Conservation (phyloP, 2,888 invertebrate species). For the Trisateles emortualis region DNA sequence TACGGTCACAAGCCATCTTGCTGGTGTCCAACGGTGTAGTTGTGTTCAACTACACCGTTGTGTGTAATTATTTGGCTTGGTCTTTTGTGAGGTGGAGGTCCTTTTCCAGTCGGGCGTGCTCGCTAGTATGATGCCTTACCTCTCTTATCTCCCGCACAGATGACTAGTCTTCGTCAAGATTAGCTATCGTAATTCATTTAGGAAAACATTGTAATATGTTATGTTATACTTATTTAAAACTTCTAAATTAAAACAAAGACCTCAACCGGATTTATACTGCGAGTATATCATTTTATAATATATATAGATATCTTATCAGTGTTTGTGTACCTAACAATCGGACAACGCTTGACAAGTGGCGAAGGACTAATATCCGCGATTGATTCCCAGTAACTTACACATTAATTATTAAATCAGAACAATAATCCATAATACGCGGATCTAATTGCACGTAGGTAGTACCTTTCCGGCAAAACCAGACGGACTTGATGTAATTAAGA, state of each 20-base stretch:
- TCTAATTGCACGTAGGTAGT: conserved; percentile 54
- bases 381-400: conserved; percentile 73
- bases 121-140: no score
- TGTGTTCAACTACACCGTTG: no score
- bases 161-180: no score
- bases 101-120: no score
- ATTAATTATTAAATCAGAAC: conserved; percentile 81
- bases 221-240: no score
- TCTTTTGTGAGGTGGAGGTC: no score
- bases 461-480: conserved; percentile 46
- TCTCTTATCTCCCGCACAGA: no score
- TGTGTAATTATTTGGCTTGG: no score
- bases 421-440: conserved; percentile 71
- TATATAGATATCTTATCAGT: conserved; percentile 57
- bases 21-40: no score
- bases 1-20: no score
- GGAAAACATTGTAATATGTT: no score
- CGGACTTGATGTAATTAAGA: conserved; percentile 47
- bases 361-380: conserved; percentile 72
- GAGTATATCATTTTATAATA: conserved; percentile 21
- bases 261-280: background rate
- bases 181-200: no score
- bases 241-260: background rate
- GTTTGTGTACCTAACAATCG: conserved; percentile 58
- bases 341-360: conserved; percentile 54